Evolutionary conservation across 2,888 invertebrate genomes (phyloP), one percentile per base, ranked within the genome.

Genomic region (Lissonota sp.): DNA sequence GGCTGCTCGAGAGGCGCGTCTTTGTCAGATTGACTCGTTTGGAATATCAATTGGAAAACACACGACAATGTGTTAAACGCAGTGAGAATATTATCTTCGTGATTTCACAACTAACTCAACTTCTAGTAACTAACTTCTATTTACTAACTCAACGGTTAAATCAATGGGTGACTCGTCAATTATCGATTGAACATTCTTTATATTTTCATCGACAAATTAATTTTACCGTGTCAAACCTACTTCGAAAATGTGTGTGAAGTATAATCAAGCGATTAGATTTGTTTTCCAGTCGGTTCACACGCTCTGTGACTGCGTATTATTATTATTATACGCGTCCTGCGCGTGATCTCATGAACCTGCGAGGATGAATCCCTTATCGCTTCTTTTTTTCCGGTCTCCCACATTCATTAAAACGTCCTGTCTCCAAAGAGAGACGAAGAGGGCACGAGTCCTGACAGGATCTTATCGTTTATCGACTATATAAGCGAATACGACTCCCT

Each of bases 341-440:
- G 60, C 26, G 46, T 67, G 14, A 8, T 5, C 8, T 8, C 57
- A 10, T n/a, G 42, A 70, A 75, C 70, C 12, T n/a, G 12, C 53
- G 44, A 60, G 37, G 62, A 64, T 53, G 70, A 44, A 51, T 40
- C 64, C 64, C 71, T 80, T 83, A 83, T 82, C 67, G 75, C 58
- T 79, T 74, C 71, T 58, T 75, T 79, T 69, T 79, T 81, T 70
- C 71, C 77, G 71, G 82, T 84, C 84, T 86, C 86, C 86, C 86
- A 86, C 86, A 85, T 83, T 84, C 78, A 83, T 86, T 84, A 82
- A 80, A 53, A 82, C 67, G 81, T 82, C 57, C 71, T 26, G 26
- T 26, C 26, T 63, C 60, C 73, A 70, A 10, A 71, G 26, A 26
- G 71, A 53, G 67, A 55, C 55, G 37, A 26, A 57, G 71, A 53